These are phyloP conservation scores for Callopanchax toddi DNA, from an alignment of 2,113 vertebrate species.

Conservation along the genomic window DNA sequence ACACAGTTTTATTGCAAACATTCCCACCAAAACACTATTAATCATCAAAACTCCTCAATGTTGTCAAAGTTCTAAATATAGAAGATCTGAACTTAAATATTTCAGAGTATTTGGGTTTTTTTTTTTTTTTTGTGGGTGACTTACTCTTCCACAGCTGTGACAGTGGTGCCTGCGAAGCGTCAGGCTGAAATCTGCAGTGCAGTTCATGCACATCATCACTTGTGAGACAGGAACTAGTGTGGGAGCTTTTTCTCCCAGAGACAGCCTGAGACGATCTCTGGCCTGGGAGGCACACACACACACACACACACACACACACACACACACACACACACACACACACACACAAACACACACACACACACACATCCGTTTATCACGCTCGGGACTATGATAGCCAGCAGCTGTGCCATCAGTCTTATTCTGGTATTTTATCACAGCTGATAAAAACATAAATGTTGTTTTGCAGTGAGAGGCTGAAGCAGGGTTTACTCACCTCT, in stretches of 20 bases:
- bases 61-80: not conserved
- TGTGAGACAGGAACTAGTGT: conserved; percentile 91
- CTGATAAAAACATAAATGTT: too few species aligned
- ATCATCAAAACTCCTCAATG: not conserved
- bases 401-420: too few species aligned
- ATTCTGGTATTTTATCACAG: too few species aligned
- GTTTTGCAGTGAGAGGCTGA: not conserved
- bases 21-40: not conserved
- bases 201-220: conserved; percentile 98
- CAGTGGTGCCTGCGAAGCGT: conserved; percentile 93
- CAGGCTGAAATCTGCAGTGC: conserved; percentile 93
- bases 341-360: conserved; percentile 13
- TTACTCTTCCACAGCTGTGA: conserved; percentile 95
- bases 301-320: not conserved
- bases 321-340: not conserved
- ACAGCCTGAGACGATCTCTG: conserved; percentile 84
- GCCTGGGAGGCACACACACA: conserved; percentile 71
- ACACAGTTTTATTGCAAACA: not conserved
- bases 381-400: too few species aligned
- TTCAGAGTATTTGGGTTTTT: not conserved
- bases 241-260: conserved; percentile 90
- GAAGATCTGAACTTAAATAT: not conserved
- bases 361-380: not conserved
- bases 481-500: conserved; percentile 65
- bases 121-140: conserved; percentile 24